Conservation (phyloP, 2,113 vertebrate species). For the Sylvia atricapilla region DNA sequence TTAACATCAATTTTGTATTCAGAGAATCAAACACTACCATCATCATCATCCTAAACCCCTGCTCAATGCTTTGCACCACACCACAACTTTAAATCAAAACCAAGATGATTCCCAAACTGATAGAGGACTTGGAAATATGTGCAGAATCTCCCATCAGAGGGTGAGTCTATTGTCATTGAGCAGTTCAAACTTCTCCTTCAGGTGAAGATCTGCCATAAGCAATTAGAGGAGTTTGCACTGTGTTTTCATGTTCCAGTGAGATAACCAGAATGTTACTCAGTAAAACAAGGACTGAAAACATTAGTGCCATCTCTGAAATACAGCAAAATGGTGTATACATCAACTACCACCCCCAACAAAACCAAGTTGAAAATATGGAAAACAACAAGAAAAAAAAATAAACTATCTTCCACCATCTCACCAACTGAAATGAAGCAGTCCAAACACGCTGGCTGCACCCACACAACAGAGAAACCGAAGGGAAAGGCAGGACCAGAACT, state of each 20-base stretch:
- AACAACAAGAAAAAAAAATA: background rate
- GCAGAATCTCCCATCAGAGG: background rate
- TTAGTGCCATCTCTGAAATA: background rate
- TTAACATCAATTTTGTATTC: background rate
- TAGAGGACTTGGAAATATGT: background rate
- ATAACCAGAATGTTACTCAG: background rate
- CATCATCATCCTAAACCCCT: background rate
- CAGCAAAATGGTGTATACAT: fast-evolving
- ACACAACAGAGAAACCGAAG: background rate
- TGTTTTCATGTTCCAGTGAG: background rate
- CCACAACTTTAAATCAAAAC: background rate
- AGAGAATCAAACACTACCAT: background rate
- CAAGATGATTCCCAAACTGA: background rate
- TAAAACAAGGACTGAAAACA: background rate
- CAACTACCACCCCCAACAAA: background rate
- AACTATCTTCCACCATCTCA: background rate
- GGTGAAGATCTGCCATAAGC: background rate
- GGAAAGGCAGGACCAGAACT: background rate
- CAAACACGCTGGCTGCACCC: background rate
- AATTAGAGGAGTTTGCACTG: background rate
- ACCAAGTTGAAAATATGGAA: background rate
- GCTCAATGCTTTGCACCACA: background rate
- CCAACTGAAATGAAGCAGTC: background rate
- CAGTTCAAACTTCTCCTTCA: background rate
- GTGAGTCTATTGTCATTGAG: background rate